Base-by-base conservation (phyloP, 30 jellyfish, hydroid and myxozoan genomes). In the Aurelia sp. region DNA sequence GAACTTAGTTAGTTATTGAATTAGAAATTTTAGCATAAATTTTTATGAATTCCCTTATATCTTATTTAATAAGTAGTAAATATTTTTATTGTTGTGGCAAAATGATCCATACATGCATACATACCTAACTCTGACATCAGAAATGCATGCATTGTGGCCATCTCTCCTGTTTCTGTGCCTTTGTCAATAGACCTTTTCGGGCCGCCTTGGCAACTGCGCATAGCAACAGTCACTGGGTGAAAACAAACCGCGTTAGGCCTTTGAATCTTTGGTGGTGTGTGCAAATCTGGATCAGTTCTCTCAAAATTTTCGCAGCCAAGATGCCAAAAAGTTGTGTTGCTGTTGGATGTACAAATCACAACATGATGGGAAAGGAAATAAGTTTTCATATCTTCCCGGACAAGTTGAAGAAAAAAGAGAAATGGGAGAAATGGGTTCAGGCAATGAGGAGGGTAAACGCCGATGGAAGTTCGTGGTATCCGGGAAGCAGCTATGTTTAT, bases 311-410 rank as follows among this genome's bases (percentile, higher is more conserved):
- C 5, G 38, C 48, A 2, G 66, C 63, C 1, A 71, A 71, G 55
- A 82, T 71, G 86, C 76, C 76, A 16, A 71, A 82, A 57, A 67
- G 92, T 87, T 68, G 85, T 82, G 86, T 41, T 57, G 90, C 82
- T 4, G 58, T 63, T 30, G 69, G 82, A 1, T 63, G 72, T 74
- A 63, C 87, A 19, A 76, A 51, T 44, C 90, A 44, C 4, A 50
- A 80, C n/a, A n/a, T 31, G 82, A 80, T 63, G 90, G 82, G 72
- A 82, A 65, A 80, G 55, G 72, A 4, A 0, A 2, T 80, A 38
- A 80, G 82, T 44, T 80, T 80, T 22, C 90, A 80, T 22, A 80
- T 63, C 2, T 80, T 80, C 40, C 90, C 68, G 3, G 31, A 65
- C 53, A 63, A 63, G 72, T 2, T 2, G 0, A 80, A 67, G 70